These are phyloP conservation scores for Hestina assimilis DNA, from an alignment of 1,140 invertebrate species.

Conservation along the genomic window DNA sequence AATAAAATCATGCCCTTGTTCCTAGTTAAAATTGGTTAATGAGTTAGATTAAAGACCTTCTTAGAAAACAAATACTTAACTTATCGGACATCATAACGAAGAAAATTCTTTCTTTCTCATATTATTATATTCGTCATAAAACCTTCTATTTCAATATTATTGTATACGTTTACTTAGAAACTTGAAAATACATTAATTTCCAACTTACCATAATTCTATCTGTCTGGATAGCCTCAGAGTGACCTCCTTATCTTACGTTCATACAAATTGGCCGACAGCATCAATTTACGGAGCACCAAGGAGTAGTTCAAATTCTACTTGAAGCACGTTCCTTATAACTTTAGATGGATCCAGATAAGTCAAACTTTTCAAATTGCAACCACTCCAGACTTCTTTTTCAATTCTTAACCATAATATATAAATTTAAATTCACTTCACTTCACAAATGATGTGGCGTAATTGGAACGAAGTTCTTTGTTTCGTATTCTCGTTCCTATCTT, in stretches of 20 bases:
- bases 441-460: too few relatives aligned
- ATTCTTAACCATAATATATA: slow-evolving; percentile 15
- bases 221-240: slow-evolving; percentile 2
- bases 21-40: neutral
- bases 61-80: too few relatives aligned
- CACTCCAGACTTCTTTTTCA: slow-evolving; percentile 14
- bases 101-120: too few relatives aligned
- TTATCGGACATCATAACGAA: too few relatives aligned
- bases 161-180: too few relatives aligned
- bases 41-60: too few relatives aligned
- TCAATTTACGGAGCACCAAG: slow-evolving; percentile 9
- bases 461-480: too few relatives aligned
- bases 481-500: neutral
- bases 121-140: too few relatives aligned
- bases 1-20: slow-evolving; percentile 4
- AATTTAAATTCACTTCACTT: slow-evolving; percentile 13
- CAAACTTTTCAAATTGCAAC: slow-evolving; percentile 28
- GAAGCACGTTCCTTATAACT: slow-evolving; percentile 31
- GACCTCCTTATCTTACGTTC: slow-evolving; percentile 11
- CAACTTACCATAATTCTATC: slow-evolving; percentile 5
- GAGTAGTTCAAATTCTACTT: slow-evolving; percentile 23
- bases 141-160: too few relatives aligned
- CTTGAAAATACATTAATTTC: slow-evolving; percentile 3
- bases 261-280: slow-evolving; percentile 20
- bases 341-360: slow-evolving; percentile 23